Evolutionary conservation across 2,888 invertebrate genomes (phyloP).

Genomic region (Xestia sexstrigata): DNA sequence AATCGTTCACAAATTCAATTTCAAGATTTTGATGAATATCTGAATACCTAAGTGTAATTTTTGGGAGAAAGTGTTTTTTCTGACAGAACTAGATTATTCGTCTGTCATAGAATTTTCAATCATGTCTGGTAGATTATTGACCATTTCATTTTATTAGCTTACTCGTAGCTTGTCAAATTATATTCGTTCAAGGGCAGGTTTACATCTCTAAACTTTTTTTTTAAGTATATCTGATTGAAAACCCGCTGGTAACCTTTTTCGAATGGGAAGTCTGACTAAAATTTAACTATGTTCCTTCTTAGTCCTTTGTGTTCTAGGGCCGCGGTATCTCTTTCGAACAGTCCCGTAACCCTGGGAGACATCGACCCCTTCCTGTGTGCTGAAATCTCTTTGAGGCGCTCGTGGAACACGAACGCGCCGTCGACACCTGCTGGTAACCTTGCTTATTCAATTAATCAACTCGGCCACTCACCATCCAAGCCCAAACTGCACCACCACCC

Average conservation of each 20-base stretch:
- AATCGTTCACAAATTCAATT: conserved; percentile 45
- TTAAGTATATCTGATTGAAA: neutral
- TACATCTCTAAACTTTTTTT: neutral
- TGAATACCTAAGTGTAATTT: conserved; percentile 18
- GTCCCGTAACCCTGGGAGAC: no score
- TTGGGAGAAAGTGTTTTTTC: conserved; percentile 22
- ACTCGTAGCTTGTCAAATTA: neutral
- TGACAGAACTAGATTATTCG: conserved; percentile 25
- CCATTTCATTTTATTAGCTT: neutral
- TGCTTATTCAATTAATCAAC: neutral
- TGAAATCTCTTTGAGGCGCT: no score
- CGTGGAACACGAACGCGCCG: no score
- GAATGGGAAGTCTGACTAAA: no score
- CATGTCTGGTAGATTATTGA: neutral
- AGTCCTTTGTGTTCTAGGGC: no score
- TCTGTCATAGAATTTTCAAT: conserved; percentile 4
- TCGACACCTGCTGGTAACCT: no score
- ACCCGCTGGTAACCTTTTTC: neutral
- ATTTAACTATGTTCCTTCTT: no score
- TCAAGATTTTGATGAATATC: conserved; percentile 45
- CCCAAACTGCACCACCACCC: neutral
- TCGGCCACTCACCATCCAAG: neutral
- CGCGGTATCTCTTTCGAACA: no score
- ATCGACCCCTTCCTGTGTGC: no score
- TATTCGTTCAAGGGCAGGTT: neutral